Conservation (phyloP, 2,888 invertebrate genomes). For the Drosophila quinaria region DNA sequence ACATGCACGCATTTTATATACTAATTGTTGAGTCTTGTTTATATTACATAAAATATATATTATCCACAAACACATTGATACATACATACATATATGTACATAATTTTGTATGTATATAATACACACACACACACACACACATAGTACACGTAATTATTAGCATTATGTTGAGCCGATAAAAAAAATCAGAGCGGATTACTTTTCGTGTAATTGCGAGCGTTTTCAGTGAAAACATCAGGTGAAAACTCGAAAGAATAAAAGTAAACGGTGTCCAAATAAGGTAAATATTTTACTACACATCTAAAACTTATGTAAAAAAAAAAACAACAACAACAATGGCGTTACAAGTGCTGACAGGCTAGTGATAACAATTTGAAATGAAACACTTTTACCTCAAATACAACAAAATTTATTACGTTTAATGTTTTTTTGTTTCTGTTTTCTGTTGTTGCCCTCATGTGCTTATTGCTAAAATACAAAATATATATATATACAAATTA, state of each 20-base stretch:
- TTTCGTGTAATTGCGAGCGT: constrained; percentile 70
- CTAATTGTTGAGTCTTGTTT: constrained; percentile 77
- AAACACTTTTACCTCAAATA: constrained; percentile 62
- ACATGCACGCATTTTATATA: constrained; percentile 40
- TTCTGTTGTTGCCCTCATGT: constrained; percentile 72
- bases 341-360: constrained; percentile 66
- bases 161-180: constrained; percentile 60
- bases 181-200: constrained; percentile 23
- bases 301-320: constrained; percentile 14
- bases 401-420: constrained; percentile 53
- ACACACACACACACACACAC: constrained; percentile 7
- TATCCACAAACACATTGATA: constrained; percentile 12
- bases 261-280: constrained; percentile 67
- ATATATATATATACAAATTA: constrained; percentile 34
- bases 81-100: constrained; percentile 13
- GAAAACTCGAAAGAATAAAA: constrained; percentile 26
- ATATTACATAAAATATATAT: constrained; percentile 42
- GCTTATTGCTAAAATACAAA: constrained; percentile 62
- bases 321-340: constrained; percentile 13
- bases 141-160: constrained; percentile 49
- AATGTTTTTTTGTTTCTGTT: constrained; percentile 67
- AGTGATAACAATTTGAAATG: constrained; percentile 65
- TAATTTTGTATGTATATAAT: constrained; percentile 1
- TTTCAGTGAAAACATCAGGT: constrained; percentile 77
- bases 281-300: constrained; percentile 70